phyloP scores from a whole-genome alignment of 1,140 invertebrate species.

The Caenorhabditis inopinata region DNA sequence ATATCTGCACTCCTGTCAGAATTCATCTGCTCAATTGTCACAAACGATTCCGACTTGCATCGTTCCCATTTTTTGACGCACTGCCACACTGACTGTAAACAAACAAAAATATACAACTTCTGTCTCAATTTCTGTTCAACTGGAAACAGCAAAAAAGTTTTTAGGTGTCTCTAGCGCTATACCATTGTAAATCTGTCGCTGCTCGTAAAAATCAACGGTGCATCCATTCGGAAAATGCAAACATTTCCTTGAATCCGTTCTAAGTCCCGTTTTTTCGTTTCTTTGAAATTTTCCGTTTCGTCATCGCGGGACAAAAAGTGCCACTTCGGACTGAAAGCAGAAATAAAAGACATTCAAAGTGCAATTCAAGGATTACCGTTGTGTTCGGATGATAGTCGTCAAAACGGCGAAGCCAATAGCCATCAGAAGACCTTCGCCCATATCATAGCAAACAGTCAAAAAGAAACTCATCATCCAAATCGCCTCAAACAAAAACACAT shows the following conservation, averaged over 20 bases:
- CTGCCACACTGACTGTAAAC: constrained; percentile 29
- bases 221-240: constrained; percentile 62
- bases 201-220: constrained; percentile 62
- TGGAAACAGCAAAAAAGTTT: background rate
- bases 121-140: background rate
- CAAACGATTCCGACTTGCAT: constrained; percentile 38
- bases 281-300: constrained; percentile 52
- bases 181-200: constrained; percentile 60
- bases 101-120: background rate
- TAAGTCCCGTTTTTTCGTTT: constrained; percentile 57
- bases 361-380: constrained; percentile 49
- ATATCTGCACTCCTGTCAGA: constrained; percentile 29
- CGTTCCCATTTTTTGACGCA: constrained; percentile 44
- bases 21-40: constrained; percentile 46
- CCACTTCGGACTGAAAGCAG: constrained; percentile 57
- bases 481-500: constrained; percentile 42
- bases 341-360: background rate
- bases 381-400: constrained; percentile 60
- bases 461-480: constrained; percentile 61
- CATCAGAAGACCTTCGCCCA: constrained; percentile 58
- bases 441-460: constrained; percentile 60
- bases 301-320: constrained; percentile 55
- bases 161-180: background rate
- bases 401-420: constrained; percentile 61
- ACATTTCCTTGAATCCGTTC: constrained; percentile 54